A percentile compares a stretch with the other conserved stretches of the same genome.
These are phyloP conservation scores for Exephanes ischioxanthus DNA, from an alignment of 2,888 invertebrate species.

Conservation along the genomic window DNA sequence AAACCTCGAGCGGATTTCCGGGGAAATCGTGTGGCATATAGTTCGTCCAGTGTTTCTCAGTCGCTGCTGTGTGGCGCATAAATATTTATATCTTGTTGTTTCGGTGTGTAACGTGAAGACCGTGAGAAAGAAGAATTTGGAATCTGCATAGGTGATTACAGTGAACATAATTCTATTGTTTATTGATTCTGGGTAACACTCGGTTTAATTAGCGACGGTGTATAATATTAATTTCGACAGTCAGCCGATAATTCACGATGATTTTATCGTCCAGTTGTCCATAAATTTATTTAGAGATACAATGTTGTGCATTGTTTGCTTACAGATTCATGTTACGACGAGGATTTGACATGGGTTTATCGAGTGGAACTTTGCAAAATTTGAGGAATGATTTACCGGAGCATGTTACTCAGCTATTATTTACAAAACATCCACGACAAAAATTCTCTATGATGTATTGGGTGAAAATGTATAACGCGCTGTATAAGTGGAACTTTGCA, in stretches of 20 bases:
- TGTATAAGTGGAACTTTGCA: conserved; percentile 9
- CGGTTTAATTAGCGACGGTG: too few relatives aligned
- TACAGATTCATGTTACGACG: neutral
- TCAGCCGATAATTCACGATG: neutral
- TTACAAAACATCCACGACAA: conserved; percentile 10
- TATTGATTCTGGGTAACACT: too few relatives aligned
- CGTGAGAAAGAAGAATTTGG: too few relatives aligned
- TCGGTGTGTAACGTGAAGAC: too few relatives aligned
- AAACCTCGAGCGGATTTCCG: too few relatives aligned
- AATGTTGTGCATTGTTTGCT: neutral
- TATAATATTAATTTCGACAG: neutral
- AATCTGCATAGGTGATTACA: too few relatives aligned
- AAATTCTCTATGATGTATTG: neutral
- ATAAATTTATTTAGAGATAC: neutral
- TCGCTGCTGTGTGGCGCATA: too few relatives aligned
- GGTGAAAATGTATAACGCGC: neutral
- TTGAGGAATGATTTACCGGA: neutral
- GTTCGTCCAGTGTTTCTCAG: too few relatives aligned
- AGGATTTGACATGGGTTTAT: conserved; percentile 15
- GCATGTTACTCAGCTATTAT: neutral
- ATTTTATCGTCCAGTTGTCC: neutral
- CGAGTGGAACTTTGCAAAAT: conserved; percentile 2
- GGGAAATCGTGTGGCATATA: too few relatives aligned
- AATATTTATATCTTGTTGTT: too few relatives aligned
- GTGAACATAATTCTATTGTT: too few relatives aligned